Evolutionary conservation across 2,888 invertebrate species (phyloP), one percentile per base, ranked within the genome.

Genomic region (Caenorhabditis auriculariae): DNA sequence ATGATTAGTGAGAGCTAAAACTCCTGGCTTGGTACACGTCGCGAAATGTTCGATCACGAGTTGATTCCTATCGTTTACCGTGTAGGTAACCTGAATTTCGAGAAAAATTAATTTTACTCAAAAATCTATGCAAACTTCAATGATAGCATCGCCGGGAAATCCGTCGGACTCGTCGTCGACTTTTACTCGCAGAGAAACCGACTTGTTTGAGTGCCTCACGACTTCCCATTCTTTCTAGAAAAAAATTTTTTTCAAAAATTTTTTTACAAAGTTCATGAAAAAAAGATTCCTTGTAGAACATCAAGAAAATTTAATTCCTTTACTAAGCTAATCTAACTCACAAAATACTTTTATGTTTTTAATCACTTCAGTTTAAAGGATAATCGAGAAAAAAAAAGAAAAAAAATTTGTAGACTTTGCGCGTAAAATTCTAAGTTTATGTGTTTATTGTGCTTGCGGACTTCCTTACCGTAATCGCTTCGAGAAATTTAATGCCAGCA

Each of bases 31-130:
- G 21, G 56, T 43, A 39, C 63, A 64, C 15, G 62, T 59, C 4
- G 68, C 70, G 23, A 54, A 60, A 29, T 73, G 69, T 21, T 73
- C 73, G 23, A 73, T 54, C 17, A 73, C 59, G 21, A 73, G 51
- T 43, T 73, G 73, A 51, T 69, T 70, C 26, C 62, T 41, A 42
- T 73, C 73, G 44, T 73, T 73, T 12, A 73, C 56, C 4, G 69
- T 73, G 54, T 73, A 73, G 28, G 73, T 69, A 3, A 59, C 61
- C 71, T 71, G 45, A 0, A 64, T 38, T 46, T 35, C 5, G 2
- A 51, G 9, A 48, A 37, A 21, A 15, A 19, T 12, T 15, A 48
- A 37, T 38, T 15, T 32, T 48, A n/a, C 15, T 38, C n/a, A 19
- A 12, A 17, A 44, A 19, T 12, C 37, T 23, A 47, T 12, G 3